These are phyloP conservation scores for Blastobasis adustella DNA, from an alignment of 2,888 invertebrate species.

Conservation along the genomic window DNA sequence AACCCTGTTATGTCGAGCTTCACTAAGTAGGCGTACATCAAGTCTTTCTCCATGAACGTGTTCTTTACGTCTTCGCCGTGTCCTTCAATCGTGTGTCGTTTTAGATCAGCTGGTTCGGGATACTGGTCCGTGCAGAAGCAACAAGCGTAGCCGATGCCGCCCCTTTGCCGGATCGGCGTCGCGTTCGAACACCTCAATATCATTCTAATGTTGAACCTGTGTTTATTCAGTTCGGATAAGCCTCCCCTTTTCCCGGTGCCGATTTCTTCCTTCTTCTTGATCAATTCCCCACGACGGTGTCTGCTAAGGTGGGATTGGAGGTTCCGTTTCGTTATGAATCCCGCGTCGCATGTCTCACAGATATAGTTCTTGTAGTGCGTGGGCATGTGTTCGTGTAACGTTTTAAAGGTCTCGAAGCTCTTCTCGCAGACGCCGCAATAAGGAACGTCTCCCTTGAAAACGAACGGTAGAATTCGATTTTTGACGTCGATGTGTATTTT, in stretches of 20 bases:
- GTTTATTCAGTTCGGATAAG: constrained; percentile 22
- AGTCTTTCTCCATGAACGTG: constrained; percentile 23
- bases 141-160: constrained; percentile 36
- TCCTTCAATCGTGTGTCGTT: constrained; percentile 29
- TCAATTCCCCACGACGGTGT: too few relatives aligned
- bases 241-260: not conserved
- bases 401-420: constrained; percentile 22
- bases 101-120: constrained; percentile 30
- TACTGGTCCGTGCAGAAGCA: constrained; percentile 34
- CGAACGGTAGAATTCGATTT: constrained; percentile 36
- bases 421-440: constrained; percentile 21
- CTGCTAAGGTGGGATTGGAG: too few relatives aligned
- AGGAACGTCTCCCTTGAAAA: constrained; percentile 24
- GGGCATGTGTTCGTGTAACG: constrained; percentile 36
- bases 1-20: constrained; percentile 37
- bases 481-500: constrained; percentile 22
- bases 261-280: too few relatives aligned
- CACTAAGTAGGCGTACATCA: constrained; percentile 31
- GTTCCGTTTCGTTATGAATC: constrained; percentile 19
- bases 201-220: constrained; percentile 31
- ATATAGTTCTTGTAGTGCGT: constrained; percentile 37
- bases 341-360: constrained; percentile 31
- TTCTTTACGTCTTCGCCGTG: constrained; percentile 27
- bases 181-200: constrained; percentile 42
- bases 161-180: constrained; percentile 37